phyloP scores from a whole-genome alignment of 1,140 invertebrate genomes.

The Halesus radiatus region DNA sequence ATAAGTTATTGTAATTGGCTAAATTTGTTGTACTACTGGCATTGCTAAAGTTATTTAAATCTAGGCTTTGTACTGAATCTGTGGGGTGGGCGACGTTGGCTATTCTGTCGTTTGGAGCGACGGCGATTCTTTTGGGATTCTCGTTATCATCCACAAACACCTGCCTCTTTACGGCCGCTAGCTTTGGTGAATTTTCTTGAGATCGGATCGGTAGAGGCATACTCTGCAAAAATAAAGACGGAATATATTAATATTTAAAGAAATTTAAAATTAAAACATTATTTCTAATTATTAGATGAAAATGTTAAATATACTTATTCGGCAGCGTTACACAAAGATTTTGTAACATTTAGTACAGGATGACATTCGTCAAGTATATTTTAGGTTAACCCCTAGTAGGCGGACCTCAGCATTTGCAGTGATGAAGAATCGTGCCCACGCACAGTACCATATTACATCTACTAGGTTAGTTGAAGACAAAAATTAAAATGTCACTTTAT shows the following conservation, averaged over 20 bases:
- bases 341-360: too few relatives aligned
- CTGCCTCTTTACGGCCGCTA: constrained; percentile 46
- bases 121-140: constrained; percentile 4
- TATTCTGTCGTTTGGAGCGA: constrained; percentile 7
- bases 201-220: constrained; percentile 12
- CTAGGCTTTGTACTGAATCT: constrained; percentile 35
- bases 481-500: too few relatives aligned
- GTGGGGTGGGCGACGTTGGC: constrained; percentile 12
- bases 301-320: too few relatives aligned
- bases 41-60: constrained; percentile 36
- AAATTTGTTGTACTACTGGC: constrained; percentile 12
- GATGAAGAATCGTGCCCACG: too few relatives aligned
- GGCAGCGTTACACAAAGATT: too few relatives aligned
- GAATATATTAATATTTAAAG: too few relatives aligned
- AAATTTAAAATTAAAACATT: background rate
- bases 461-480: too few relatives aligned
- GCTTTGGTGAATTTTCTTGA: constrained; percentile 34
- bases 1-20: constrained; percentile 34
- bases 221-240: constrained; percentile 30
- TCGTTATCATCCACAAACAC: constrained; percentile 41
- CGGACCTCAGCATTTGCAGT: too few relatives aligned
- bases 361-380: too few relatives aligned
- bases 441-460: too few relatives aligned
- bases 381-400: too few relatives aligned
- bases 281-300: too few relatives aligned